Conservation (phyloP, 2,888 invertebrate genomes). For the Eristalis arbustorum region DNA sequence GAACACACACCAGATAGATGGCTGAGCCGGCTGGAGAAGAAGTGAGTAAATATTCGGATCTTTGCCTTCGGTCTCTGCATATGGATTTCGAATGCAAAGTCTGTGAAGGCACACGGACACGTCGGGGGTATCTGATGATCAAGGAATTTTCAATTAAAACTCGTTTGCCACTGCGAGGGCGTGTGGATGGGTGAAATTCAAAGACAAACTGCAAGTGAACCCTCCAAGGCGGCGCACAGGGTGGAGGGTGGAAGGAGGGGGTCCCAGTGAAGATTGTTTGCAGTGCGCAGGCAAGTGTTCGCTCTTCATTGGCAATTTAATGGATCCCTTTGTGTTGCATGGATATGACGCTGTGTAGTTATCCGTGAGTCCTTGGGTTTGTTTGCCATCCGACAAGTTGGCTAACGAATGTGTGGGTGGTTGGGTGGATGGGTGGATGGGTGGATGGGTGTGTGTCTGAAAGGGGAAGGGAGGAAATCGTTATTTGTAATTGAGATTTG, state of each 20-base stretch:
- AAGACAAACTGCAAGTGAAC: conserved; percentile 1
- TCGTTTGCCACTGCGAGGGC: not conserved
- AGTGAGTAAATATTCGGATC: not conserved
- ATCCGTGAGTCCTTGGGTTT: not conserved
- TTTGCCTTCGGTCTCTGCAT: not conserved
- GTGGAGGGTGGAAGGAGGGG: not conserved
- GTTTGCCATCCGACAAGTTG: not conserved
- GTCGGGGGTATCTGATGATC: conserved; percentile 1
- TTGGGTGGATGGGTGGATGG: not conserved
- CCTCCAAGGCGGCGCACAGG: not conserved
- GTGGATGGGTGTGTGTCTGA: not conserved
- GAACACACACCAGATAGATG: not conserved
- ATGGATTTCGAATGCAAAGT: conserved; percentile 8
- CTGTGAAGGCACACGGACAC: not conserved
- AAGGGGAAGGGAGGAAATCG: not conserved
- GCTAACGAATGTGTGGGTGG: not conserved
- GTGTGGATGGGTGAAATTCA: not conserved
- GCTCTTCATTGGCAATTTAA: conserved; percentile 20
- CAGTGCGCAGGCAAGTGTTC: conserved; percentile 7
- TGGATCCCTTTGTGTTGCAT: conserved; percentile 1
- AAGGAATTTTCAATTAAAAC: conserved; percentile 27
- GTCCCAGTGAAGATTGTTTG: not conserved
- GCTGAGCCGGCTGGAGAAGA: not conserved
- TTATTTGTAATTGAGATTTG: not conserved
- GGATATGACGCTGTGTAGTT: not conserved